Evolutionary conservation across 2,888 invertebrate species (phyloP).

Genomic region (Embidobia sp.): DNA sequence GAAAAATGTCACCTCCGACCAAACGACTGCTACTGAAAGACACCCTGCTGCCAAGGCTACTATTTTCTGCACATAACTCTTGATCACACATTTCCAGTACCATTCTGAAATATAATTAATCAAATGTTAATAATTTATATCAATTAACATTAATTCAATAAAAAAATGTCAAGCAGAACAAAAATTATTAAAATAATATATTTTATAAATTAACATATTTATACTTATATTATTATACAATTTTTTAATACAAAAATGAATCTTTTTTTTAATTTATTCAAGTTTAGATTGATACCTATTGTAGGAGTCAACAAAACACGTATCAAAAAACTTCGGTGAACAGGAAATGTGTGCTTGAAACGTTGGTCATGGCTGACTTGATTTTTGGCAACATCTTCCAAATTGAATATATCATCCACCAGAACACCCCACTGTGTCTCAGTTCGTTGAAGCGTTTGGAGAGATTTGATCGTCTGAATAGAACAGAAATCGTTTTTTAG

Average conservation of each 20-base stretch:
- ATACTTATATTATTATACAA: too few relatives aligned
- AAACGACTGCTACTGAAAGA: slow-evolving; percentile 96
- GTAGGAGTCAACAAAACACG: slow-evolving; percentile 86
- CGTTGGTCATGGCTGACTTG: slow-evolving; percentile 84
- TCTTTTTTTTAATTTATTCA: neutral
- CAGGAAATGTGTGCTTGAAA: slow-evolving; percentile 88
- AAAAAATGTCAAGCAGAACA: neutral
- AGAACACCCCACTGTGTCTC: slow-evolving; percentile 96
- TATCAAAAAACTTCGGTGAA: slow-evolving; percentile 84
- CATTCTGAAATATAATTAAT: slow-evolving; percentile 87
- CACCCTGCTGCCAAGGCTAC: slow-evolving; percentile 88
- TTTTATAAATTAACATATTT: too few relatives aligned
- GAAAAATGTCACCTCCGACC: slow-evolving; percentile 99
- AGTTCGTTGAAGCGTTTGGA: slow-evolving; percentile 95
- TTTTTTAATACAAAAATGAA: too few relatives aligned
- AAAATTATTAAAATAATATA: neutral
- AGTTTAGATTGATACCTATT: slow-evolving; percentile 82
- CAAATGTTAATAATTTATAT: neutral
- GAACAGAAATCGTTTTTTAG: too few relatives aligned
- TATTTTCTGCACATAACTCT: slow-evolving; percentile 88
- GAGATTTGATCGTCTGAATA: slow-evolving; percentile 89
- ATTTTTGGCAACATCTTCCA: slow-evolving; percentile 95
- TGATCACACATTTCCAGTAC: slow-evolving; percentile 96
- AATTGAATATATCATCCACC: slow-evolving; percentile 89
- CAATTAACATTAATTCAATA: neutral